Conservation (phyloP, 1,140 invertebrate genomes). For the Cyclargus thomasi region DNA sequence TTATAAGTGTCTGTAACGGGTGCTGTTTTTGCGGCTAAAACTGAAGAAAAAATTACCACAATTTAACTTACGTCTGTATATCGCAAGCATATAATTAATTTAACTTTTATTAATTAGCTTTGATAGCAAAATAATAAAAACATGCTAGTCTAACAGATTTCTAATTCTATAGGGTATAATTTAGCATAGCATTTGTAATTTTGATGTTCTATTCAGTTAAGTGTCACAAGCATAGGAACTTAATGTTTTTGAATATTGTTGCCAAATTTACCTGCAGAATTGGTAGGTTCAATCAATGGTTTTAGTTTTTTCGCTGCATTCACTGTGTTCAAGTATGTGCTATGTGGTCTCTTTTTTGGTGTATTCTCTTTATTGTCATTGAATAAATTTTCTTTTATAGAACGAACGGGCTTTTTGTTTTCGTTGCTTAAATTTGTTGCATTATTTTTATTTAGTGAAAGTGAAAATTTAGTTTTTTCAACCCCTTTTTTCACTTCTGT, state of each 20-base stretch:
- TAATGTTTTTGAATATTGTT: too few relatives aligned
- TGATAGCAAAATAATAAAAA: not conserved
- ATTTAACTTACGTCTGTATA: too few relatives aligned
- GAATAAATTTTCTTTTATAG: conserved; percentile 36
- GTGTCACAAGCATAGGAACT: too few relatives aligned
- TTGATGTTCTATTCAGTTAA: too few relatives aligned
- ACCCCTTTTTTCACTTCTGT: conserved; percentile 67
- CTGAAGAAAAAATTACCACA: too few relatives aligned
- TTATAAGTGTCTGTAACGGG: conserved; percentile 24
- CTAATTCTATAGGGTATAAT: too few relatives aligned
- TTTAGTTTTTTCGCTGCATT: conserved; percentile 64
- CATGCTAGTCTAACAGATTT: too few relatives aligned
- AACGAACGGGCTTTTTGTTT: conserved; percentile 40
- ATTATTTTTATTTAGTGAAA: conserved; percentile 68
- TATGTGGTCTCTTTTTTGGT: conserved; percentile 50
- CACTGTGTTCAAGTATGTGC: conserved; percentile 59
- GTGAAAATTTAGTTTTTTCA: conserved; percentile 61
- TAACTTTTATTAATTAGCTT: not conserved
- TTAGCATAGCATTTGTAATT: too few relatives aligned
- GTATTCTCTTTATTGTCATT: conserved; percentile 61
- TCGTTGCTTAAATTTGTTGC: conserved; percentile 51
- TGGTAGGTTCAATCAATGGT: conserved; percentile 44
- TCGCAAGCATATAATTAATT: too few relatives aligned
- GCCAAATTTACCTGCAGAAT: conserved; percentile 38
- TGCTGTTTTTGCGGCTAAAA: not conserved